Conservation (phyloP, 92 coral and sea anemone species). For the Siderastrea siderea region DNA sequence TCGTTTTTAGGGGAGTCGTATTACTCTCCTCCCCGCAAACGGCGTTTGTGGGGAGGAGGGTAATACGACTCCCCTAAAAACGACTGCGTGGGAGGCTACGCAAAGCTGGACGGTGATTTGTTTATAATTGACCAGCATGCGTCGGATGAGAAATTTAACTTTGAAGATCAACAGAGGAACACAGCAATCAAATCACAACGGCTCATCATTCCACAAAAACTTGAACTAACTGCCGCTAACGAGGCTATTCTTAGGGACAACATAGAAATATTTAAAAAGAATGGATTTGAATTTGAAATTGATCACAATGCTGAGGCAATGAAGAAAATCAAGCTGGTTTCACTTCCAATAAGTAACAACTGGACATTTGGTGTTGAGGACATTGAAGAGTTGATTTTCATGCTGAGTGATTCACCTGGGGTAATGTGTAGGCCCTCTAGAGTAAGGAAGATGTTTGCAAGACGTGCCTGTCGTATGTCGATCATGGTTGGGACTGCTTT, state of each 20-base stretch:
- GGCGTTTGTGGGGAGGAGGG: too few relatives aligned
- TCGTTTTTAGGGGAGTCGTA: too few relatives aligned
- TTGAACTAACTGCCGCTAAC: constrained; percentile 91
- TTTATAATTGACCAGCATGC: constrained; percentile 98
- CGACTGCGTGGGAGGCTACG: too few relatives aligned
- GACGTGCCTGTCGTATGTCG: constrained; percentile 98
- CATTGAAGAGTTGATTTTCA: constrained; percentile 90
- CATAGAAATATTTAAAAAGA: constrained; percentile 88
- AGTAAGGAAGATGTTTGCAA: constrained; percentile 98
- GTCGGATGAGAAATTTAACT: constrained; percentile 95
- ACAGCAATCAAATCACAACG: constrained; percentile 83
- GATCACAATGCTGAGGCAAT: constrained; percentile 85
- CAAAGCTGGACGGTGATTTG: constrained; percentile 86
- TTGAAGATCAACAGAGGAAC: constrained; percentile 87
- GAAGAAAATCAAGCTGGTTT: constrained; percentile 75
- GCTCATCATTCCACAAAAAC: constrained; percentile 85
- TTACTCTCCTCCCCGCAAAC: too few relatives aligned
- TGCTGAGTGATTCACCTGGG: constrained; percentile 97
- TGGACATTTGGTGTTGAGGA: constrained; percentile 98
- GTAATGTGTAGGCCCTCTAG: constrained; percentile 93
- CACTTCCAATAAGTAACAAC: constrained; percentile 88
- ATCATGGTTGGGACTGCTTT: constrained; percentile 96
- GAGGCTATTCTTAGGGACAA: constrained; percentile 91
- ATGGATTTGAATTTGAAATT: constrained; percentile 95
- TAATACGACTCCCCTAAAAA: too few relatives aligned